These are phyloP conservation scores for Dexiosoma caninum DNA, from an alignment of 2,888 invertebrate genomes.

Conservation along the genomic window DNA sequence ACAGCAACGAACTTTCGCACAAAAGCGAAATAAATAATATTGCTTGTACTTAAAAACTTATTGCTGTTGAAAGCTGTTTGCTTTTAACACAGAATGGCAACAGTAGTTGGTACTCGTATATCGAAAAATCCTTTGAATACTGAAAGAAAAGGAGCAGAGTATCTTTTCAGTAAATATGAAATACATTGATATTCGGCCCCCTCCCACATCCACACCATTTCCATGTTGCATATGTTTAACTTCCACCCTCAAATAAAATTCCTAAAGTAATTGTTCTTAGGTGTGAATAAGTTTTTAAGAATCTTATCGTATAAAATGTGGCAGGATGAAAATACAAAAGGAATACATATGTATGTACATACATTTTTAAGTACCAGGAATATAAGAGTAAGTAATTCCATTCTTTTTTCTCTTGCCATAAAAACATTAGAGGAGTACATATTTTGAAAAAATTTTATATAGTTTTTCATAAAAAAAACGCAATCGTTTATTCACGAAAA, in stretches of 20 bases:
- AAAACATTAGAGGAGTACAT: conserved; percentile 30
- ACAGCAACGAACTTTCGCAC: conserved; percentile 34
- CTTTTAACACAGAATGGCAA: conserved; percentile 1
- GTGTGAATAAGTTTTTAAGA: conserved; percentile 78
- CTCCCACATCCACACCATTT: not conserved
- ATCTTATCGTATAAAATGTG: conserved; percentile 71
- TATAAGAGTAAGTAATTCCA: conserved; percentile 32
- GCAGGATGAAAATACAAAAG: conserved; percentile 61
- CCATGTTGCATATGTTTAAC: not conserved
- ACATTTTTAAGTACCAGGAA: conserved; percentile 5
- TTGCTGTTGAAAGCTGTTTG: conserved; percentile 29
- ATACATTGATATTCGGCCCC: not conserved
- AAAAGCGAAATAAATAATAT: not conserved
- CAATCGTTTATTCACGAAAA: conserved; percentile 13
- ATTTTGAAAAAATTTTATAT: not conserved
- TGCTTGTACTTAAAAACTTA: conserved; percentile 32
- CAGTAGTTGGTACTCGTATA: conserved; percentile 5
- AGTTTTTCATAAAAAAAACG: conserved; percentile 8
- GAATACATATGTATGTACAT: not conserved
- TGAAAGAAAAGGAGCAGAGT: not conserved
- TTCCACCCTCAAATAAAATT: conserved; percentile 60
- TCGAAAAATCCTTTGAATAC: conserved; percentile 5
- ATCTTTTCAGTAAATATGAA: conserved; percentile 32
- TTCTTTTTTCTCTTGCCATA: conserved; percentile 39
- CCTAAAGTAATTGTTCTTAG: conserved; percentile 72